phyloP scores from a whole-genome alignment of 2,113 vertebrate species.

The Neomonachus schauinslandi region DNA sequence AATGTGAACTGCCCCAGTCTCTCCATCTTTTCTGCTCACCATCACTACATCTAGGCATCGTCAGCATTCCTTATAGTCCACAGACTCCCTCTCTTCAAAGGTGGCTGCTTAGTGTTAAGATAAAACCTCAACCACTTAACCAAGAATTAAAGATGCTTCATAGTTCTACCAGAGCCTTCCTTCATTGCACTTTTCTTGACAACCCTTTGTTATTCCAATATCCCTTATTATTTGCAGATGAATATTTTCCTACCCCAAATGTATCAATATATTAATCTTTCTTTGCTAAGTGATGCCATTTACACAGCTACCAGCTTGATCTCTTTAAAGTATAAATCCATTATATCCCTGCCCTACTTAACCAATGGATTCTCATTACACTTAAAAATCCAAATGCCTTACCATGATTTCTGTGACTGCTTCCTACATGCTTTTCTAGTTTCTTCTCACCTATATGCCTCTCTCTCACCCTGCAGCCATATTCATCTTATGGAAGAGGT shows the following conservation, averaged over 20 bases:
- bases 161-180: not conserved
- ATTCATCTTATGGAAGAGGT: not conserved
- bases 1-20: not conserved
- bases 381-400: not conserved
- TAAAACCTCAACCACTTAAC: not conserved
- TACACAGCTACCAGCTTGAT: not conserved
- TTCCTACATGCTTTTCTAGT: not conserved
- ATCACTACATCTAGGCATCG: not conserved
- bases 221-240: not conserved
- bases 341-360: not conserved
- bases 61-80: not conserved
- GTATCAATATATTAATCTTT: not conserved
- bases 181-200: not conserved
- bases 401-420: not conserved
- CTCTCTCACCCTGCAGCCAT: too few species aligned
- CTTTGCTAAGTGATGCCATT: not conserved
- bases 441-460: not conserved
- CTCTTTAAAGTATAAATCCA: not conserved
- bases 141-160: not conserved
- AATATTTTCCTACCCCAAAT: not conserved
- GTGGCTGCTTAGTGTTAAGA: not conserved
- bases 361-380: not conserved
- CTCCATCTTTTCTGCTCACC: not conserved
- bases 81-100: not conserved
- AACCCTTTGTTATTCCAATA: not conserved